Base-by-base conservation (phyloP, 1,140 invertebrate species). In the Drosophila navojoa region DNA sequence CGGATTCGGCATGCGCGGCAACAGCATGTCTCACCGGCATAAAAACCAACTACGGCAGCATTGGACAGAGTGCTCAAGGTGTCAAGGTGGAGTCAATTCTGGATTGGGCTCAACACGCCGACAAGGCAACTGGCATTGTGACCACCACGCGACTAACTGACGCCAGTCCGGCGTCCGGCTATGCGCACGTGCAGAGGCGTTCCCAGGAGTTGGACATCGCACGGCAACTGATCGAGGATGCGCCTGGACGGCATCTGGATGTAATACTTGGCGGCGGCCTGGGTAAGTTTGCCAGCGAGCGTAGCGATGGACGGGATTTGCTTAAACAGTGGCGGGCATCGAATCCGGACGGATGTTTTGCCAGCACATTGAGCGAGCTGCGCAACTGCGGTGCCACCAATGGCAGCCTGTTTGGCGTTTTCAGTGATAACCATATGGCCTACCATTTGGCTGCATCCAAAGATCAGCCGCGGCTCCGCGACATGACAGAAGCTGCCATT, bases 91-190 rank as follows among this genome's bases (percentile, higher is more conserved):
- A 91, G 93, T 97, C 96, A 0, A 92, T 98, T 25, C 92, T 97
- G 3, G 94, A 95, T 70, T 98, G 97, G 97, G 97, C 96, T 0
- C 96, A 97, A 84, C 93, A 95, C 58, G 94, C 95, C 92, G 97
- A 96, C 92, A 90, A 92, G 87, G 82, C 66, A 6, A 91, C 90
- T 0, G 92, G 93, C 0, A 55, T 92, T 47, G 79, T 92, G 47
- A 92, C 91, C 10, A 92, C 91, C 4, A 90, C 91, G 1, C 52
- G 77, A 0, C 91, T 92, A 13, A 92, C 89, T 0, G 82, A 92
- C 49, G 90, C 91, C 40, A 91, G 89, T 69, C 91, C 91, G 2
- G 79, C 85, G 1, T 79, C 76, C 2, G 42, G 63, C 2, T 92
- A 91, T 57, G 91, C 91, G 25, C 81, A 97, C 81, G 94, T 95